These are phyloP conservation scores for Scaptomyza tumidula DNA, from an alignment of 2,888 invertebrate species.

Conservation along the genomic window DNA sequence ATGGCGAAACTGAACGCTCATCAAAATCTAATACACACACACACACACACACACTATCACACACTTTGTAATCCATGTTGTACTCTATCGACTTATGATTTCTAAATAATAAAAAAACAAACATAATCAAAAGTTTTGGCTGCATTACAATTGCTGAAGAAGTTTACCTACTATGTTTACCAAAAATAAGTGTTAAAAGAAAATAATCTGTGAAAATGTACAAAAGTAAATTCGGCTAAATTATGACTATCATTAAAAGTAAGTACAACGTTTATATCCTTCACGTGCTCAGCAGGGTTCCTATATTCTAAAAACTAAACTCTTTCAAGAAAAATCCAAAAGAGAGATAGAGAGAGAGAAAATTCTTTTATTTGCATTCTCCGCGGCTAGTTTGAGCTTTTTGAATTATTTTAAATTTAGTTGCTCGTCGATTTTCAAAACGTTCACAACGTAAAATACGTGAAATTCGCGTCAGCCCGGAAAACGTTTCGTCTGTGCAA, in stretches of 20 bases:
- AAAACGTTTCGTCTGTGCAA: conserved; percentile 49
- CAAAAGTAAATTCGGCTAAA: background rate
- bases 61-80: conserved; percentile 62
- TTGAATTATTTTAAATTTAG: conserved; percentile 74
- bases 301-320: background rate
- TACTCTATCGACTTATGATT: conserved; percentile 74
- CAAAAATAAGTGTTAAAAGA: background rate
- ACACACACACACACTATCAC: conserved; percentile 49
- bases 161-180: background rate
- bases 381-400: conserved; percentile 57
- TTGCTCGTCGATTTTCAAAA: conserved; percentile 75
- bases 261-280: background rate
- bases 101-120: conserved; percentile 63
- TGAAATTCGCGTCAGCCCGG: conserved; percentile 34
- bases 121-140: conserved; percentile 43
- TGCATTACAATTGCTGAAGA: conserved; percentile 6
- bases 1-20: conserved; percentile 42
- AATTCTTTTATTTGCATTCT: conserved; percentile 22
- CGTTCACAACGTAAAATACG: conserved; percentile 58
- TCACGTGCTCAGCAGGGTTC: background rate
- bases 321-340: no score
- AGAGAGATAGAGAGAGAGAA: conserved; percentile 5
- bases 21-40: conserved; percentile 31
- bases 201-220: background rate
- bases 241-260: background rate